Evolutionary conservation across 1,140 invertebrate species (phyloP).

Genomic region (Rhopalosiphum padi): DNA sequence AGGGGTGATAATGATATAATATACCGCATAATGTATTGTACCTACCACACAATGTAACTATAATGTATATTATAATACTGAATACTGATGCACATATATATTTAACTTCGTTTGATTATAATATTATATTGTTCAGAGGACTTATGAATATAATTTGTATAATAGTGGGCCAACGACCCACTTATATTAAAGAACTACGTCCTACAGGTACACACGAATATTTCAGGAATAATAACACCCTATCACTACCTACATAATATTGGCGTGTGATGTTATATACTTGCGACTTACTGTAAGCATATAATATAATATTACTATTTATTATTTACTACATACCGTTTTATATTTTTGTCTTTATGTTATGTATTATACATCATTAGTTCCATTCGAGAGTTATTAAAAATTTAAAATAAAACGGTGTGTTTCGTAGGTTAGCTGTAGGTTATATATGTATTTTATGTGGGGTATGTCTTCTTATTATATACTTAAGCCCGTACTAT

Average conservation of each 20-base stretch:
- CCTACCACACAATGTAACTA: neutral
- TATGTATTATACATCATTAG: neutral
- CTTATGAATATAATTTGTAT: neutral
- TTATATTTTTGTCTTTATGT: neutral
- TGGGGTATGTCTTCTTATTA: neutral
- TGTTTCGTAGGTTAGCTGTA: neutral
- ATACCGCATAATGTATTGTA: neutral
- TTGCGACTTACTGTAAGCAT: neutral
- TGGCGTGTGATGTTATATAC: neutral
- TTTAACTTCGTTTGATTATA: neutral
- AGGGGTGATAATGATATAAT: neutral
- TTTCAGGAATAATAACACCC: neutral
- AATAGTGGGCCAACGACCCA: neutral
- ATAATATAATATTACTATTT: neutral
- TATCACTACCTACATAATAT: neutral
- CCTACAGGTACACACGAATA: neutral
- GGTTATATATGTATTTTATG: neutral
- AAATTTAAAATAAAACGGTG: neutral
- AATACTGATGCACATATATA: neutral
- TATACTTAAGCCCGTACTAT: neutral
- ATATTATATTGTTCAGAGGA: neutral
- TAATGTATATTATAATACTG: neutral
- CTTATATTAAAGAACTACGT: neutral
- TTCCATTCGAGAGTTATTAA: conserved; percentile 3
- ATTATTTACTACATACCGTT: neutral